These are phyloP conservation scores for Serranus cabrilla DNA, from an alignment of 2,797 vertebrate species.

Conservation along the genomic window DNA sequence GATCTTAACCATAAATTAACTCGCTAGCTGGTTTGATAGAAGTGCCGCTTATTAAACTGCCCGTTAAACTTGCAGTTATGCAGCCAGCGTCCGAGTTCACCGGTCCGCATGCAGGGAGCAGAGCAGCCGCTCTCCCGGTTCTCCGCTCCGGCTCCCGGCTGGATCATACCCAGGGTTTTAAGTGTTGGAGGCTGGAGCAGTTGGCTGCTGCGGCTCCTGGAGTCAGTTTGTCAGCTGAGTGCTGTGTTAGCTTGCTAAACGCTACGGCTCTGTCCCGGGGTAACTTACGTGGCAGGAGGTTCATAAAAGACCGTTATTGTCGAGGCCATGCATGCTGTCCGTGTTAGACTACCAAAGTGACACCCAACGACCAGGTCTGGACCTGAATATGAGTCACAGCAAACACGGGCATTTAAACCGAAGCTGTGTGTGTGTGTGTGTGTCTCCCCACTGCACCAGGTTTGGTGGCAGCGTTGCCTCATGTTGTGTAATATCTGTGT, in stretches of 20 bases:
- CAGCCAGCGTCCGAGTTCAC: slow-evolving; percentile 18
- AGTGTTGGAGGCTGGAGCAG: slow-evolving; percentile 3
- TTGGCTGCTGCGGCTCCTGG: slow-evolving; percentile 24
- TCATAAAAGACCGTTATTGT: slow-evolving; percentile 56
- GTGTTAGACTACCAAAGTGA: slow-evolving; percentile 27
- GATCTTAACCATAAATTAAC: fast-evolving
- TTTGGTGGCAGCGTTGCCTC: slow-evolving; percentile 37
- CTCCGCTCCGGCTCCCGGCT: background rate
- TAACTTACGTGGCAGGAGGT: slow-evolving; percentile 71
- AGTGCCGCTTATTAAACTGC: slow-evolving; percentile 13
- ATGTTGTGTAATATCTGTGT: slow-evolving; percentile 63
- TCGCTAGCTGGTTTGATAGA: background rate
- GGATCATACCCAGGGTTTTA: background rate
- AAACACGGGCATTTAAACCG: slow-evolving; percentile 13
- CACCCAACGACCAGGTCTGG: slow-evolving; percentile 20
- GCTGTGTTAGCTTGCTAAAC: slow-evolving; percentile 56
- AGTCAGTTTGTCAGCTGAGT: slow-evolving; percentile 11
- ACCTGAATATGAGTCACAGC: slow-evolving; percentile 22
- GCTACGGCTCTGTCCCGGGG: slow-evolving; percentile 45
- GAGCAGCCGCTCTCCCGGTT: slow-evolving; percentile 19
- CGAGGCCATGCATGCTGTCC: slow-evolving; percentile 20
- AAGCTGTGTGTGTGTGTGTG: slow-evolving; percentile 10
- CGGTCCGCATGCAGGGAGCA: slow-evolving; percentile 35
- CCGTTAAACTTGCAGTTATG: slow-evolving; percentile 50
- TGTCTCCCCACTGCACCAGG: slow-evolving; percentile 43